phyloP scores from a whole-genome alignment of 2,797 vertebrate genomes.

The Chaetophractus vellerosus region DNA sequence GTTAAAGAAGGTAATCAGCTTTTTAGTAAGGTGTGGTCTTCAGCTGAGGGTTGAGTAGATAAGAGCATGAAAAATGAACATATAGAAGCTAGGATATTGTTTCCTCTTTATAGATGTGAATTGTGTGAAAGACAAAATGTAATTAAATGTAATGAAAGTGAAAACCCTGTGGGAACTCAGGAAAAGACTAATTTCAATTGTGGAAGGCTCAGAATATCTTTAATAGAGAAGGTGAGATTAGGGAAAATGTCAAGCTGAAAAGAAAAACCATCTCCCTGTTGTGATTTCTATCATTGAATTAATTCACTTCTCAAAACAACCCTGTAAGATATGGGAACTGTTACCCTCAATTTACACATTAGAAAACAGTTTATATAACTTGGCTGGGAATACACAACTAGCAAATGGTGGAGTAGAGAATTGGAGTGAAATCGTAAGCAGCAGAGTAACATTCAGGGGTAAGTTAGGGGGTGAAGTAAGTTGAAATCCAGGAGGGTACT shows the following conservation, averaged over 20 bases:
- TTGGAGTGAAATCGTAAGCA: not conserved
- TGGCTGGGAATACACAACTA: not conserved
- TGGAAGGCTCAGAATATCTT: not conserved
- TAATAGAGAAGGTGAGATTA: not conserved
- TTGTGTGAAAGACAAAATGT: not conserved
- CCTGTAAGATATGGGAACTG: not conserved
- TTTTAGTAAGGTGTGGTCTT: constrained; percentile 38
- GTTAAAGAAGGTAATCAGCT: constrained; percentile 96
- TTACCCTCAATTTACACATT: not conserved
- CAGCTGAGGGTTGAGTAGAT: not conserved
- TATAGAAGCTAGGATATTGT: not conserved
- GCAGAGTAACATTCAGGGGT: not conserved
- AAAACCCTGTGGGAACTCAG: not conserved
- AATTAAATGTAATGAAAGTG: not conserved
- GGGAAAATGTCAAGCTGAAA: not conserved
- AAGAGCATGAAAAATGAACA: constrained; percentile 8
- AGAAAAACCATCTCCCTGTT: not conserved
- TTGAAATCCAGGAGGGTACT: not conserved
- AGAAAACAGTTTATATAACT: not conserved
- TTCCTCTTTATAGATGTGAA: not conserved
- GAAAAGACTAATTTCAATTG: not conserved
- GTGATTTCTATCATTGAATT: constrained; percentile 20
- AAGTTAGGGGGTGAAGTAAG: not conserved
- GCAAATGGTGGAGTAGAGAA: not conserved
- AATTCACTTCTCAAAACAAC: not conserved